Evolutionary conservation across 2,113 vertebrate species (phyloP), one percentile per base, ranked within the genome.

Genomic region (Hiodon alosoides): DNA sequence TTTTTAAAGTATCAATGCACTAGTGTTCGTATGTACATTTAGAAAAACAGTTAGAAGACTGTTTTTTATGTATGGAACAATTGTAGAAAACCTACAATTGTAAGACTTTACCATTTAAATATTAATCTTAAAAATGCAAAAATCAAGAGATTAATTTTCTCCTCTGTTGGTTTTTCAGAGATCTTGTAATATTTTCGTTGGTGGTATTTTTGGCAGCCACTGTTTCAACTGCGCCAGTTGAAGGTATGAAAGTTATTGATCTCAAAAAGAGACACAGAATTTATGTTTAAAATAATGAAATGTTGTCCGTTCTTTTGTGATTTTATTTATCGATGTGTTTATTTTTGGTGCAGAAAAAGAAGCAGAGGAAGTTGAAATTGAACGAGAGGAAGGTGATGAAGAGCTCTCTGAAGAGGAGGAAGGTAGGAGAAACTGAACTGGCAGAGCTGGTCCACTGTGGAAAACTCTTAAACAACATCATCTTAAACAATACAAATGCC

Each of bases 351-450:
- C 82, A 91, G 90, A 91, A 71, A 89, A 88, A 78, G 90, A 91
- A 77, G 78, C 8, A 0, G 88, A 89, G 75, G 88, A 89, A 73
- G 72, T 78, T 79, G 87, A 90, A 54, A 80, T 79, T 50, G 81
- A 85, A 57, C 72, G 78, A 14, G 89, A 89, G 65, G 87, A 85
- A 59, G 81, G 74, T 54, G 87, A 89, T 62, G 90, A 85, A 66
- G 90, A 90, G 77, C 79, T 91, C 70, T 91, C 90, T 2, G 89
- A 90, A 83, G 90, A 91, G 79, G 90, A 91, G 74, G 89, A 90
- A 71, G 90, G 89, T 90, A 89, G 76, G 70, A 67, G 75, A 11
- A 61, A 50, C 48, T 57, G 59, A 31, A 13, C n/a, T 47, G 50
- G 5, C 71, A 55, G 3, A 10, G 3, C 60, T 66, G 71, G 11